Percentiles rank a stretch among this genome's conserved stretches.
These are phyloP conservation scores for Orthosia incerta DNA, from an alignment of 2,888 invertebrate species.

Conservation along the genomic window DNA sequence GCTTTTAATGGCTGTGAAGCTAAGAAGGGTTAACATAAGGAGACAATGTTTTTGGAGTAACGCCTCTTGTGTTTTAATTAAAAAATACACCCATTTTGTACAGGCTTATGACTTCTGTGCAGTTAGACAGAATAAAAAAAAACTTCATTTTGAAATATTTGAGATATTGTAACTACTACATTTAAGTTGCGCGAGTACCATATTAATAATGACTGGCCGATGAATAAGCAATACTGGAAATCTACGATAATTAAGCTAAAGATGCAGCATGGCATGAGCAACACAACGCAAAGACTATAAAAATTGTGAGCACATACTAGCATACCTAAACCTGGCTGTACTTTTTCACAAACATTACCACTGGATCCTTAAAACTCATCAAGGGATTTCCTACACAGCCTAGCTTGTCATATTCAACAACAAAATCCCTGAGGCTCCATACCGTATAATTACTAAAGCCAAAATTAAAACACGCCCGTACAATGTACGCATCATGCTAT, in stretches of 20 bases:
- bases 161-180: not conserved
- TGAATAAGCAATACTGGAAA: not conserved
- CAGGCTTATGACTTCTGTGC: not conserved
- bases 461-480: slow-evolving; percentile 47
- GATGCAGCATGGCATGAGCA: not conserved
- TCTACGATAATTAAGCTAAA: not conserved
- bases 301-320: not conserved
- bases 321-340: too few relatives aligned
- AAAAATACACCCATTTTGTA: not conserved
- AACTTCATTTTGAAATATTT: too few relatives aligned
- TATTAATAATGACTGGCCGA: not conserved
- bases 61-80: not conserved
- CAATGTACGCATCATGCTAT: slow-evolving; percentile 23
- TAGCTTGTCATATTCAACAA: slow-evolving; percentile 24
- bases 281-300: not conserved
- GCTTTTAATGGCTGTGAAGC: slow-evolving; percentile 46
- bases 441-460: slow-evolving; percentile 41
- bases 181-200: not conserved
- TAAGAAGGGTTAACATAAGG: slow-evolving; percentile 32
- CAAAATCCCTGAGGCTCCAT: slow-evolving; percentile 47
- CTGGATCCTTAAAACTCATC: slow-evolving; percentile 26
- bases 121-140: too few relatives aligned
- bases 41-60: slow-evolving; percentile 1
- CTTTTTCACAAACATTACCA: not conserved
- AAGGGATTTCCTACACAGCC: slow-evolving; percentile 23